Base-by-base conservation (phyloP, 2,888 invertebrate genomes). In the Liopterus haemorrhoidalis region DNA sequence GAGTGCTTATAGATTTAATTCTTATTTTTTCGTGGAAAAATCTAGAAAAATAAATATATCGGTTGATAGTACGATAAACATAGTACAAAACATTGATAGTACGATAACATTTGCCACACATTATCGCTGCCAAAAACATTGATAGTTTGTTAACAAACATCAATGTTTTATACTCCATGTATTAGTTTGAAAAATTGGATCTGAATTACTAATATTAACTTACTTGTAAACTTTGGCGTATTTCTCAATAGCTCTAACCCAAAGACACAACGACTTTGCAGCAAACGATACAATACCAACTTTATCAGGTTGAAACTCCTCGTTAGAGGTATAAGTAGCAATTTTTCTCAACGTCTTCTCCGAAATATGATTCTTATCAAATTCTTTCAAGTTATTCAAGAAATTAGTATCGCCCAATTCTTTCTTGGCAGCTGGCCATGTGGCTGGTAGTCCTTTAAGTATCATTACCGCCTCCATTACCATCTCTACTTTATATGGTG, bases 231-330 rank as follows among this genome's bases (percentile, higher is more conserved):
- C 83, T 69, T 87, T 85, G 2, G 85, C 91, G 61, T 93, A 93
- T 62, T 90, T 82, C 66, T 93, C 90, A 65, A 93, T 92, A 2
- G 92, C 92, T 48, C 87, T 75, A 12, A 90, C 91, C 93, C 93
- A 93, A 61, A 87, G 78, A 62, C 89, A 89, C 16, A 93, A 70
- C 1, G 91, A 91, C 67, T 88, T 89, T 14, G 91, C 90, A 0
- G 92, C 92, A 1, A 74, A 59, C 0, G 92, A 92, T 25, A 91
- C 89, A 2, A 78, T 71, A 0, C 90, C 92, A 1, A 93, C 86
- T 59, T 88, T 88, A 42, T 88, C 85, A 0, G 92, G 91, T 41
- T 88, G 83, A 60, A 93, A 85, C 63, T 92, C 91, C 0, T 84
- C 80, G 66, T 86, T 85, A 20, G 75, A 72, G 0, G 87, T 86